These are phyloP conservation scores for Umimayanthus kanabou DNA, from an alignment of 92 coral and sea anemone genomes.

Conservation along the genomic window DNA sequence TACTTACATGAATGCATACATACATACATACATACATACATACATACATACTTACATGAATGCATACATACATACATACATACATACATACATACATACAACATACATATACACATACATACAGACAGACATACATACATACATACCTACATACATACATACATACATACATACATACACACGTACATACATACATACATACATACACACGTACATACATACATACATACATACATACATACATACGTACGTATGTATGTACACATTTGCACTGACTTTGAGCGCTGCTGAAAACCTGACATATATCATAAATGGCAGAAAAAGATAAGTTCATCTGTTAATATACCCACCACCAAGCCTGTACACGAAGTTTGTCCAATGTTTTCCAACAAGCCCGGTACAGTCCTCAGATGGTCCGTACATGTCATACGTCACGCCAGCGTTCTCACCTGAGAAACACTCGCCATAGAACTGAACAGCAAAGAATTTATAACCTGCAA, in stretches of 20 bases:
- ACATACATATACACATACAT: too few relatives aligned
- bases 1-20: too few relatives aligned
- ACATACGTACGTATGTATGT: background rate
- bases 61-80: background rate
- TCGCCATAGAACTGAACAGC: conserved; percentile 58
- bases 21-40: background rate
- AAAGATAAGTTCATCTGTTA: background rate
- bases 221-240: background rate
- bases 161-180: too few relatives aligned
- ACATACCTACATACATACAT: too few relatives aligned
- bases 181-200: background rate
- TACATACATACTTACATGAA: background rate
- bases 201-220: too few relatives aligned
- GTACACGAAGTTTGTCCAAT: conserved; percentile 50
- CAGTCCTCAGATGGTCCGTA: conserved; percentile 49
- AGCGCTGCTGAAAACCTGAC: background rate
- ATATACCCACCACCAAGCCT: conserved; percentile 18
- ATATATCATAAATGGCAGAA: too few relatives aligned
- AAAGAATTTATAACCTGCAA: conserved; percentile 45
- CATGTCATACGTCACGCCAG: conserved; percentile 30
- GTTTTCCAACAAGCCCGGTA: conserved; percentile 32
- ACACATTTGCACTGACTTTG: background rate
- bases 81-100: background rate
- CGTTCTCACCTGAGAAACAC: conserved; percentile 50
- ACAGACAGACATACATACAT: too few relatives aligned